Evolutionary conservation across 2,797 vertebrate genomes (phyloP).

Genomic region (Salarias fasciatus): DNA sequence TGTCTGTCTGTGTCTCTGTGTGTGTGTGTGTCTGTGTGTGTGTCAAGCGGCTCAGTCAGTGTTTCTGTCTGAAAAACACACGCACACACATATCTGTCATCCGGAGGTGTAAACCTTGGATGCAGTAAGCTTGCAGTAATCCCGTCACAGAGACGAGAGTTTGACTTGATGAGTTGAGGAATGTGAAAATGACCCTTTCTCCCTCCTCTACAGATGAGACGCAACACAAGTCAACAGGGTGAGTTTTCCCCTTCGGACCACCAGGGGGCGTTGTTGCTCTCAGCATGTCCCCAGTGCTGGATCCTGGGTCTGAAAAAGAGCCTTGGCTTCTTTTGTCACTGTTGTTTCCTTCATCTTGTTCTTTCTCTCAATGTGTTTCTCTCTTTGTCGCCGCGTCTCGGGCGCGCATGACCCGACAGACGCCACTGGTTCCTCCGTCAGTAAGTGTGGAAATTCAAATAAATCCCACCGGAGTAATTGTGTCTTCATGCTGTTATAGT

Average conservation of each 20-base stretch:
- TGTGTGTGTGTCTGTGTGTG: too few relatives aligned
- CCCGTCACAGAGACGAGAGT: neutral
- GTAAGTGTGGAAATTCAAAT: slow-evolving; percentile 62
- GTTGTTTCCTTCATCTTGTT: slow-evolving; percentile 16
- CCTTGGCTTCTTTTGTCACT: slow-evolving; percentile 30
- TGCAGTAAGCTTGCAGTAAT: neutral
- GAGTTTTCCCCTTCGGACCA: slow-evolving; percentile 64
- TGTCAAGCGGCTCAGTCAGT: slow-evolving; percentile 19
- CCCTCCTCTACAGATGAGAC: slow-evolving; percentile 49
- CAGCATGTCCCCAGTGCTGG: slow-evolving; percentile 23
- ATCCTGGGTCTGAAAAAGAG: slow-evolving; percentile 17
- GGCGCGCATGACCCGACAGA: slow-evolving; percentile 55
- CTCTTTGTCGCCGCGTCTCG: slow-evolving; percentile 26
- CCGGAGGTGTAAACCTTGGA: too few relatives aligned
- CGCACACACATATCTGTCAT: too few relatives aligned
- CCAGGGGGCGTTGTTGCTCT: slow-evolving; percentile 76
- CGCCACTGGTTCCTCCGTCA: slow-evolving; percentile 60
- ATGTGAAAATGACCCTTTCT: too few relatives aligned
- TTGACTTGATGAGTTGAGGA: neutral
- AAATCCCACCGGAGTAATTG: too few relatives aligned
- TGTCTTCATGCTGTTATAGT: neutral
- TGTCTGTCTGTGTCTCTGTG: too few relatives aligned
- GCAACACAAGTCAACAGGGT: slow-evolving; percentile 52
- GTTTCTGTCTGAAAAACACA: neutral
- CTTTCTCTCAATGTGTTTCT: slow-evolving; percentile 23